A percentile compares a stretch with the other conserved stretches of the same genome.
Evolutionary conservation across 1,140 invertebrate genomes (phyloP).

Genomic region (Pararge aegeria): DNA sequence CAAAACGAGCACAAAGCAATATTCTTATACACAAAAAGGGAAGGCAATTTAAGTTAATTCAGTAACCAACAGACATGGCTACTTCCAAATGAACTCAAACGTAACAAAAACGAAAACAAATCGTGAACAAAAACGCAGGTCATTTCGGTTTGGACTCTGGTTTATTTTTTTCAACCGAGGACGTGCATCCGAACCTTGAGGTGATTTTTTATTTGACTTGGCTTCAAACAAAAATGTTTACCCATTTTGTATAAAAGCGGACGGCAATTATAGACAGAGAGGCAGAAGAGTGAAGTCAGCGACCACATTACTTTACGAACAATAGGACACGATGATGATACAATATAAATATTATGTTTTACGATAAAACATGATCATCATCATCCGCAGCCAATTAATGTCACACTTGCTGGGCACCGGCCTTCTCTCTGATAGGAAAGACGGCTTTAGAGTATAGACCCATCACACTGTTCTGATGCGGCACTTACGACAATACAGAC

Average conservation of each 20-base stretch:
- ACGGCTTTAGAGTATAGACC: too few relatives aligned
- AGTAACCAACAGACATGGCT: conserved; percentile 76
- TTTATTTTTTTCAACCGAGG: conserved; percentile 76
- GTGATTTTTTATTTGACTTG: conserved; percentile 49
- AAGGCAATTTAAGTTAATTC: conserved; percentile 77
- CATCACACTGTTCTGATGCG: too few relatives aligned
- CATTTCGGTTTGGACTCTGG: conserved; percentile 66
- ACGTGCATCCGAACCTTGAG: conserved; percentile 71
- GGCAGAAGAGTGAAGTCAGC: neutral
- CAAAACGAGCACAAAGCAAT: conserved; percentile 56
- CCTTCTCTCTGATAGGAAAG: too few relatives aligned
- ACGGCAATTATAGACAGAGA: neutral
- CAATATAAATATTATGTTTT: too few relatives aligned
- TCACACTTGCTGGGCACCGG: too few relatives aligned
- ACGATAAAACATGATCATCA: too few relatives aligned
- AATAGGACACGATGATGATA: too few relatives aligned
- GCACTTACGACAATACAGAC: too few relatives aligned
- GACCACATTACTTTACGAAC: too few relatives aligned
- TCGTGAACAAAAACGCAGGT: conserved; percentile 77
- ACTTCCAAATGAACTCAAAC: conserved; percentile 78
- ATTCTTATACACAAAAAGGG: conserved; percentile 60
- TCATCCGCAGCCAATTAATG: too few relatives aligned
- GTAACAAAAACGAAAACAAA: conserved; percentile 79
- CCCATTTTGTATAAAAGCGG: neutral
- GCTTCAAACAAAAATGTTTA: conserved; percentile 36